Evolutionary conservation across 2,113 vertebrate genomes (phyloP).

Genomic region (Poeciliopsis turrubarensis): DNA sequence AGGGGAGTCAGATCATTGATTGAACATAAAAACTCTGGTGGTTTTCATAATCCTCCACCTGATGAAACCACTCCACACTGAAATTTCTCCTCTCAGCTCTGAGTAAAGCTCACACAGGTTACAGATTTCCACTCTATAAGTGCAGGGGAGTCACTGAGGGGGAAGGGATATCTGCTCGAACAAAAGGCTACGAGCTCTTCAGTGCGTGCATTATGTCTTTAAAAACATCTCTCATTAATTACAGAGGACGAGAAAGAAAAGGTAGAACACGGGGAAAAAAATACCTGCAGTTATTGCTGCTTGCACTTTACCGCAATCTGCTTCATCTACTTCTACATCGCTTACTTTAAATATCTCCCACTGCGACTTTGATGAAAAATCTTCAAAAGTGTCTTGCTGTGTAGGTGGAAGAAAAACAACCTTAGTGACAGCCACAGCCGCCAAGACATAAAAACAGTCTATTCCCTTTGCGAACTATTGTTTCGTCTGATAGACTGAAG

Average conservation of each 20-base stretch:
- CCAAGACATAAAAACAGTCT: constrained; percentile 3
- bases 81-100: constrained; percentile 13
- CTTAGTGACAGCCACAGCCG: constrained; percentile 9
- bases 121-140: constrained; percentile 32
- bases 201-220: background rate
- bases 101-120: constrained; percentile 21
- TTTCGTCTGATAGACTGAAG: background rate
- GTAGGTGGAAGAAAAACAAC: constrained; percentile 1
- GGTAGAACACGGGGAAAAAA: background rate
- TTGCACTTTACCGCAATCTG: constrained; percentile 6
- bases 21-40: constrained; percentile 61
- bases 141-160: constrained; percentile 28
- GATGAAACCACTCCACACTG: constrained; percentile 37
- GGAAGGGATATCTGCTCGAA: background rate
- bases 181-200: background rate
- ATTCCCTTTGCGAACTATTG: background rate
- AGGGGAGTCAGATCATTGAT: constrained; percentile 21
- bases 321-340: background rate
- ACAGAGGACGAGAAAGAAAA: constrained; percentile 5
- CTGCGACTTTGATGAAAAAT: background rate
- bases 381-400: background rate
- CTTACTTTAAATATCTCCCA: background rate
- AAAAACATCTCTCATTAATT: background rate
- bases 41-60: constrained; percentile 61
- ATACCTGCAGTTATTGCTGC: background rate